These are phyloP conservation scores for Athripsodes cinereus DNA, from an alignment of 2,888 invertebrate genomes.

Conservation along the genomic window DNA sequence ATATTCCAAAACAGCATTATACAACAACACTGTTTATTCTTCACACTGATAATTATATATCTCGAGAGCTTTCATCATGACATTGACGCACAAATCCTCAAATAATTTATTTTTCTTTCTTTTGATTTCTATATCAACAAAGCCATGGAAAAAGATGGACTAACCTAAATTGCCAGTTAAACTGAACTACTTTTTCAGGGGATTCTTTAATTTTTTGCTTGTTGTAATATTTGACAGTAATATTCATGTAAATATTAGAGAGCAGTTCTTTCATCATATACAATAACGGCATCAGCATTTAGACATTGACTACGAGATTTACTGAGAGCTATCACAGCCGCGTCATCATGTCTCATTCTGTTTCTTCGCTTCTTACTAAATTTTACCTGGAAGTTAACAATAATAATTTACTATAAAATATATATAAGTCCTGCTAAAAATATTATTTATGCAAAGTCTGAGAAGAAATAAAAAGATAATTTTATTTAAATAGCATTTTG, in stretches of 20 bases:
- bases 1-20: no score
- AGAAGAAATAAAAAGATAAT: neutral
- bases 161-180: no score
- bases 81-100: no score
- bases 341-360: conserved; percentile 76
- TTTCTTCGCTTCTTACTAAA: conserved; percentile 74
- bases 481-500: neutral
- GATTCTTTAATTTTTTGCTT: no score
- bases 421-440: neutral
- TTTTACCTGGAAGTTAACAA: conserved; percentile 51
- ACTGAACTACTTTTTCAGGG: no score
- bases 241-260: conserved; percentile 42
- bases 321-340: conserved; percentile 70
- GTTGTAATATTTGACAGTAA: neutral
- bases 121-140: no score
- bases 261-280: conserved; percentile 75
- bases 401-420: neutral
- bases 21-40: no score
- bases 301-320: conserved; percentile 68
- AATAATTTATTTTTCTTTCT: no score
- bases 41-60: no score
- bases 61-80: no score
- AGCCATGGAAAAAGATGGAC: no score
- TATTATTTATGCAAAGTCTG: neutral
- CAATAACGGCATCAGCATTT: conserved; percentile 73